These are phyloP conservation scores for Phyto melanocephala DNA, from an alignment of 2,888 invertebrate genomes.

Conservation along the genomic window DNA sequence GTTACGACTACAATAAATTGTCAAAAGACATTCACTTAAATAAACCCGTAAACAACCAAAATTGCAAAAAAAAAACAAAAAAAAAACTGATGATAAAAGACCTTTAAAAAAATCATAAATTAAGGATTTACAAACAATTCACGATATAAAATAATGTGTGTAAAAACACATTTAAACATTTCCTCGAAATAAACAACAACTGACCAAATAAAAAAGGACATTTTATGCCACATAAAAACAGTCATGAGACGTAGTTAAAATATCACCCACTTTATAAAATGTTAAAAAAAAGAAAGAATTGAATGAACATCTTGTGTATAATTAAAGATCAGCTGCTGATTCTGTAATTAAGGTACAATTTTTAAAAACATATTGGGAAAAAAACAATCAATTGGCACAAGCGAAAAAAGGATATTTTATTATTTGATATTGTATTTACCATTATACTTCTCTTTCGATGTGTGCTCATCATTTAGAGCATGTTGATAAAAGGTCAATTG, in stretches of 20 bases:
- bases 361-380: slow-evolving; percentile 24
- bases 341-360: slow-evolving; percentile 50
- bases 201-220: slow-evolving; percentile 52
- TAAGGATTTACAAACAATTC: slow-evolving; percentile 46
- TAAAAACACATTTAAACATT: slow-evolving; percentile 29
- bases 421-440: slow-evolving; percentile 30
- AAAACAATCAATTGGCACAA: slow-evolving; percentile 57
- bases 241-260: not conserved
- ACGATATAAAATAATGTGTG: slow-evolving; percentile 22
- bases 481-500: slow-evolving; percentile 60
- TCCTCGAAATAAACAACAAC: slow-evolving; percentile 38
- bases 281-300: not conserved
- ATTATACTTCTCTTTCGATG: slow-evolving; percentile 25
- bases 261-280: slow-evolving; percentile 35
- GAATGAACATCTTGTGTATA: slow-evolving; percentile 55
- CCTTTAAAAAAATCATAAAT: slow-evolving; percentile 41
- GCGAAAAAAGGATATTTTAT: slow-evolving; percentile 57
- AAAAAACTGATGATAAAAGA: too few relatives aligned
- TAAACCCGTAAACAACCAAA: slow-evolving; percentile 39
- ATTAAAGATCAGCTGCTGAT: slow-evolving; percentile 59
- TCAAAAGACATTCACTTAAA: not conserved
- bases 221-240: slow-evolving; percentile 20
- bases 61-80: slow-evolving; percentile 33
- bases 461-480: slow-evolving; percentile 32
- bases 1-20: slow-evolving; percentile 33